Evolutionary conservation across 2,888 invertebrate genomes (phyloP), one percentile per base, ranked within the genome.

Genomic region (Campoplex capitator): DNA sequence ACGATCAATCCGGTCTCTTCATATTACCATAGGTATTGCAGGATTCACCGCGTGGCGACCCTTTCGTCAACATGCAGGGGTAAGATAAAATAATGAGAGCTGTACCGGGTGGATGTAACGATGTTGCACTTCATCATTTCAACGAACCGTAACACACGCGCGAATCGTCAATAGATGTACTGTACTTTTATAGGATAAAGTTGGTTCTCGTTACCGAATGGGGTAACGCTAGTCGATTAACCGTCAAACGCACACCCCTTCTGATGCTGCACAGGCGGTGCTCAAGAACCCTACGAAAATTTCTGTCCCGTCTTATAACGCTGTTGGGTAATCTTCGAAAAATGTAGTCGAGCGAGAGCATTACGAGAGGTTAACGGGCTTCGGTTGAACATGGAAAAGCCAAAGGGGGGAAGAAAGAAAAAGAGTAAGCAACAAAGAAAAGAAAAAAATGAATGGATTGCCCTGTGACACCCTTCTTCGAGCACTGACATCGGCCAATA

Each of bases 31-130:
- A 3, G 38, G 6, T 4, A 28, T n/a, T 62, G 18, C 28, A 51
- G 38, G 35, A 7, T 23, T 18, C 9, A 76, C 48, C 23, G 58
- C 23, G 58, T 58, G 3, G 38, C 23, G 42, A 62, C 35, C 71
- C 75, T 76, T 84, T 81, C 38, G 35, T 16, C 58, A 9, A 16
- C 45, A 23, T 23, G 23, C 23, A n/a, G 56, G 56, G 51, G 58
- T 32, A 84, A 81, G 78, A 82, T 71, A 67, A 81, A 87, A 85
- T 81, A 68, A 81, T 80, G 78, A 81, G 78, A 84, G 76, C 80
- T 78, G 76, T 76, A 87, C 91, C 91, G 91, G 91, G 90, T 92
- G 92, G 81, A 85, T 84, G 89, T 91, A 91, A 92, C 91, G 91
- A 92, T 88, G 78, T 71, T 84, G 80, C 87, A 85, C 88, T 82